Conservation (phyloP, 2,113 vertebrate species). For the Hemicordylus capensis region DNA sequence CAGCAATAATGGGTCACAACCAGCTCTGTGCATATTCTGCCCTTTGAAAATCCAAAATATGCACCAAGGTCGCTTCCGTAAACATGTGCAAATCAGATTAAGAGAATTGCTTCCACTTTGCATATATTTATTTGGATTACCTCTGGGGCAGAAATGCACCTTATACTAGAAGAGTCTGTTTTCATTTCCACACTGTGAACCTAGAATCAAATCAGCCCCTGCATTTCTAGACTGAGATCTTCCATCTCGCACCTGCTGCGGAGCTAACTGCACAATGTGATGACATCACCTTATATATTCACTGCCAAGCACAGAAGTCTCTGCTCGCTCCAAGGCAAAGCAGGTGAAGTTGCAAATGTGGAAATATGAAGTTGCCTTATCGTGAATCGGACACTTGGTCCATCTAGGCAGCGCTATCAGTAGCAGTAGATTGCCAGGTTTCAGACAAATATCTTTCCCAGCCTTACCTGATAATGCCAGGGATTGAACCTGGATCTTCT, state of each 20-base stretch:
- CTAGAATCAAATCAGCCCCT: not conserved
- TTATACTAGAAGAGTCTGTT: not conserved
- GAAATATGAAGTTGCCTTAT: no score
- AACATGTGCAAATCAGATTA: not conserved
- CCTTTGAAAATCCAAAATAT: not conserved
- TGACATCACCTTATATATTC: not conserved
- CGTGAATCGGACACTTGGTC: no score
- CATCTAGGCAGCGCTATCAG: no score
- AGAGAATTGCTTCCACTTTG: not conserved
- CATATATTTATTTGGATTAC: not conserved
- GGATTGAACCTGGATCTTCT: no score
- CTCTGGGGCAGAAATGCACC: not conserved
- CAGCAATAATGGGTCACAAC: not conserved
- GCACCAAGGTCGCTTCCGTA: not conserved
- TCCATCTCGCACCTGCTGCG: not conserved
- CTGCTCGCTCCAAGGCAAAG: not conserved
- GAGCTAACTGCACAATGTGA: not conserved
- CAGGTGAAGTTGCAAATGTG: not conserved
- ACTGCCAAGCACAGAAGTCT: not conserved
- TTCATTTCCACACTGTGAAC: not conserved
- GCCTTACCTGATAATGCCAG: no score
- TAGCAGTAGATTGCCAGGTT: no score
- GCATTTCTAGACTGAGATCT: not conserved
- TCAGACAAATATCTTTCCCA: no score
- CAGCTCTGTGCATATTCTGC: not conserved